A percentile compares a stretch with the other conserved stretches of the same genome.
Conservation (phyloP, 2,888 invertebrate genomes). For the Xanthostigma xanthostigma region DNA sequence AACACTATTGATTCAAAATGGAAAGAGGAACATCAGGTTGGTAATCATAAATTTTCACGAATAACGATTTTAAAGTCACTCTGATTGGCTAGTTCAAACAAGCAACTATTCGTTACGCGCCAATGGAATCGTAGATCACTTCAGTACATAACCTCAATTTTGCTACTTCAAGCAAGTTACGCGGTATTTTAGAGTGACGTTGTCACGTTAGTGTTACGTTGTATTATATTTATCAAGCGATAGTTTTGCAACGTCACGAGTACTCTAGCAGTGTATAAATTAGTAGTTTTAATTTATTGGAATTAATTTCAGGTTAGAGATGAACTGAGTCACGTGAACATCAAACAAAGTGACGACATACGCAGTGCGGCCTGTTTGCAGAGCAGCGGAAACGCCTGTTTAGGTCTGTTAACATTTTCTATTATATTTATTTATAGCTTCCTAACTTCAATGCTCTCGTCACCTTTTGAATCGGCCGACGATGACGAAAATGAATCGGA, state of each 20-base stretch:
- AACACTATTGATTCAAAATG: conserved; percentile 46
- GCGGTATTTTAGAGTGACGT: too few species aligned
- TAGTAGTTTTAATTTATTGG: neutral
- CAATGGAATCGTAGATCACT: too few species aligned
- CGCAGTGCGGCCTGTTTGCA: conserved; percentile 25
- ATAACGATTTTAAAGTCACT: too few species aligned
- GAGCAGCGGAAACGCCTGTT: conserved; percentile 25
- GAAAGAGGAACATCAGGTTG: conserved; percentile 48
- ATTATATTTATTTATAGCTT: conserved; percentile 17
- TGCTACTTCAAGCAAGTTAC: too few species aligned
- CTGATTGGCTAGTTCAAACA: too few species aligned
- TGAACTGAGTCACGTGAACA: conserved; percentile 23
- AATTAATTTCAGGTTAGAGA: conserved; percentile 12
- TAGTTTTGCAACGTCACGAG: too few species aligned
- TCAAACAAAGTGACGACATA: conserved; percentile 18
- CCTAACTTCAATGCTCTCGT: neutral
- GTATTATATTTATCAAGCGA: too few species aligned
- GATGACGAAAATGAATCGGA: neutral
- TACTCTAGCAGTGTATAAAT: too few species aligned
- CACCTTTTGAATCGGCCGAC: neutral
- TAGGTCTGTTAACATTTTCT: conserved; percentile 30
- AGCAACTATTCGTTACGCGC: too few species aligned
- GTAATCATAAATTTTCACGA: too few species aligned
- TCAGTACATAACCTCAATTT: too few species aligned
- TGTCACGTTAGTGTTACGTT: too few species aligned